Evolutionary conservation across 2,113 vertebrate genomes (phyloP).

Genomic region (Pholis gunnellus): DNA sequence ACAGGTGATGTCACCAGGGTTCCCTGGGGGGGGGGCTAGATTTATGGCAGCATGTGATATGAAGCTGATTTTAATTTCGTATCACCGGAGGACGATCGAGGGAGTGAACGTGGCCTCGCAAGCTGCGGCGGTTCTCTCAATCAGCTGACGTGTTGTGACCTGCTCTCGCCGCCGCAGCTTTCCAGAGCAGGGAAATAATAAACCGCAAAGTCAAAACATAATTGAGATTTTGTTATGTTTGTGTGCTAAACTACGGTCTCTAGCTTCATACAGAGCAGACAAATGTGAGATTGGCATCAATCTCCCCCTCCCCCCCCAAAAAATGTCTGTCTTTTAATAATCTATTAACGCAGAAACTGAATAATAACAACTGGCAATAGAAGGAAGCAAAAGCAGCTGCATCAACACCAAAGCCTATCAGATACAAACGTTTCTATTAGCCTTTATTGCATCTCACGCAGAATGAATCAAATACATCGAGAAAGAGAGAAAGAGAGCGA

Average conservation of each 20-base stretch:
- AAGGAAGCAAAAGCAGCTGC: background rate
- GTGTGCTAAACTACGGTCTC: background rate
- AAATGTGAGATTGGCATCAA: background rate
- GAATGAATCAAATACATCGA: background rate
- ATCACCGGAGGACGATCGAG: conserved; percentile 21
- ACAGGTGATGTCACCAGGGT: conserved; percentile 75
- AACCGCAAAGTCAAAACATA: conserved; percentile 21
- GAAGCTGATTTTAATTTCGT: conserved; percentile 44
- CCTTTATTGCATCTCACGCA: background rate
- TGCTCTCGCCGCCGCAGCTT: conserved; percentile 14
- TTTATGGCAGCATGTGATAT: conserved; percentile 38
- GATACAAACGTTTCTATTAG: background rate
- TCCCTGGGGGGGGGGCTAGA: background rate
- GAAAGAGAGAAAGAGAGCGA: background rate
- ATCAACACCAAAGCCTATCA: background rate
- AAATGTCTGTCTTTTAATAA: background rate
- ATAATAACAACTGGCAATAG: too few relatives aligned
- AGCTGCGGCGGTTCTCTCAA: conserved; percentile 32
- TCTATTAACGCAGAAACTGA: too few relatives aligned
- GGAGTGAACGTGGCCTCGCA: conserved; percentile 48
- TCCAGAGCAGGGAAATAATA: conserved; percentile 12
- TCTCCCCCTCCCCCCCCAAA: background rate
- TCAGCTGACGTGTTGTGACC: conserved; percentile 65
- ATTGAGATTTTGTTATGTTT: background rate
- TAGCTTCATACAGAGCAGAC: background rate